A percentile compares a stretch with the other conserved stretches of the same genome.
Conservation (phyloP, 2,888 invertebrate genomes). For the Protonemura montana region DNA sequence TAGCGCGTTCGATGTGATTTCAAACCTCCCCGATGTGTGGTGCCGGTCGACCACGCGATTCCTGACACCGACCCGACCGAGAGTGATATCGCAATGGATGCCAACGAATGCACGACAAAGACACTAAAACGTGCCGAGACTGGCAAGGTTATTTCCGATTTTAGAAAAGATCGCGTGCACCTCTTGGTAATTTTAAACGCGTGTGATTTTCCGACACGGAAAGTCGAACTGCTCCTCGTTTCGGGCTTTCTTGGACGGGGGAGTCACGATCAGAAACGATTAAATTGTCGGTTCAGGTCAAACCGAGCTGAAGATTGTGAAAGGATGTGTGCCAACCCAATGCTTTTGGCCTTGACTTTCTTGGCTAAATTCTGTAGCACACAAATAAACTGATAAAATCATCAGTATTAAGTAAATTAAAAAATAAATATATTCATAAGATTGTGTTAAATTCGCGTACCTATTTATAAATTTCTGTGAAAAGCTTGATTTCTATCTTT, state of each 20-base stretch:
- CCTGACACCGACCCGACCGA: background rate
- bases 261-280: background rate
- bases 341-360: too few species aligned
- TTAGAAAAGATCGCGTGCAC: conserved; percentile 17
- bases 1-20: too few species aligned
- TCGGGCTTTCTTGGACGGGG: background rate
- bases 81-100: conserved; percentile 12
- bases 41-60: conserved; percentile 49
- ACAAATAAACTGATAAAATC: too few species aligned
- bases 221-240: background rate
- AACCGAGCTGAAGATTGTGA: too few species aligned
- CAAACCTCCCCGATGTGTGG: conserved; percentile 40
- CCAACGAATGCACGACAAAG: conserved; percentile 17
- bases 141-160: conserved; percentile 33
- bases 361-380: too few species aligned
- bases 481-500: too few species aligned
- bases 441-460: too few species aligned
- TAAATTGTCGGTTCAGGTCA: background rate
- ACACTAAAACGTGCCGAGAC: background rate
- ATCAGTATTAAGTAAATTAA: too few species aligned
- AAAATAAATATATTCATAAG: too few species aligned
- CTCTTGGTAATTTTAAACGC: background rate
- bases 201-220: background rate
- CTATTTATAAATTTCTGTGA: too few species aligned
- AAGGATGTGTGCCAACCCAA: too few species aligned